A percentile compares a stretch with the other conserved stretches of the same genome.
phyloP scores from a whole-genome alignment of 2,113 vertebrate species.

The Amblyopsis rosae region DNA sequence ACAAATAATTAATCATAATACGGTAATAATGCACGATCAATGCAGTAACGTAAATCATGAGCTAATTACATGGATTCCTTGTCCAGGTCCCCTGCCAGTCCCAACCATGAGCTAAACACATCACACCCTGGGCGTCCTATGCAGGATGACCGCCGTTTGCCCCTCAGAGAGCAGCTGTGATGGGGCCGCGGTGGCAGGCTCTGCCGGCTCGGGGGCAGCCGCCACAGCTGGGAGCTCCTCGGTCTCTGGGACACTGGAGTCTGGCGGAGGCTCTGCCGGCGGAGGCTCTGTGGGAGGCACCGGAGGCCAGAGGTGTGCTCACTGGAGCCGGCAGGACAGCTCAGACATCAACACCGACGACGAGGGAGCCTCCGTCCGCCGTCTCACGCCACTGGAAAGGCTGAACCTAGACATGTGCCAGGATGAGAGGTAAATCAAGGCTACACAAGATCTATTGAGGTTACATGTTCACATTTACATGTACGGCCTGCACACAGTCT shows the following conservation, averaged over 20 bases:
- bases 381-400: slow-evolving; percentile 88
- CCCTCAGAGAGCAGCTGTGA: slow-evolving; percentile 73
- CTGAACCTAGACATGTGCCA: slow-evolving; percentile 92
- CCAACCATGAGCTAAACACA: slow-evolving; percentile 70
- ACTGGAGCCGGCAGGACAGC: slow-evolving; percentile 84
- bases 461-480: not conserved
- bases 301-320: slow-evolving; percentile 60
- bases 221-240: slow-evolving; percentile 38
- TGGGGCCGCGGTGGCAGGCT: slow-evolving; percentile 37
- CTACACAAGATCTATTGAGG: not conserved
- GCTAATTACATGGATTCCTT: not conserved
- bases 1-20: no score
- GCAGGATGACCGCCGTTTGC: slow-evolving; percentile 89
- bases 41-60: not conserved
- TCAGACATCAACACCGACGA: slow-evolving; percentile 79
- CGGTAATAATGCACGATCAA: no score
- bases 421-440: slow-evolving; percentile 76
- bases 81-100: slow-evolving; percentile 11
- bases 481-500: not conserved
- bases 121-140: slow-evolving; percentile 52
- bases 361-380: slow-evolving; percentile 74
- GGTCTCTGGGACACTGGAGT: slow-evolving; percentile 40
- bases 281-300: slow-evolving; percentile 29
- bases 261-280: slow-evolving; percentile 40
- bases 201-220: slow-evolving; percentile 26